Evolutionary conservation across 2,113 vertebrate genomes (phyloP).

Genomic region (Toxotes jaculatrix): DNA sequence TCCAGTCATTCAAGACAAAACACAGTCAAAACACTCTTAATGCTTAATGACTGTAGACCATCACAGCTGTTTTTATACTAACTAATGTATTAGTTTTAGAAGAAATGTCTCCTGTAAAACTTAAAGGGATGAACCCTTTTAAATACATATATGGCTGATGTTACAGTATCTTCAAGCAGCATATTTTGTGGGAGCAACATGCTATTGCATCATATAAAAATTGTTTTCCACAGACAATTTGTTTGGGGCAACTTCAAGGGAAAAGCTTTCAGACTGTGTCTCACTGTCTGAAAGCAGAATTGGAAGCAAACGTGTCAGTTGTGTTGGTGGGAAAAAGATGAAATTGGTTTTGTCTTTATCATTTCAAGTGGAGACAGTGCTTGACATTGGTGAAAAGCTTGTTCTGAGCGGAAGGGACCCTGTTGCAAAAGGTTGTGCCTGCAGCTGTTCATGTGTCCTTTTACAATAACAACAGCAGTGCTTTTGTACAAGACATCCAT

Average conservation of each 20-base stretch:
- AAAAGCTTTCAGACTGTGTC: constrained; percentile 25
- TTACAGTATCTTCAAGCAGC: background rate
- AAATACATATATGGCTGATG: background rate
- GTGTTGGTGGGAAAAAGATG: background rate
- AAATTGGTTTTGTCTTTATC: constrained; percentile 45
- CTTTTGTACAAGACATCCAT: constrained; percentile 9
- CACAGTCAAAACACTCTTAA: constrained; percentile 37
- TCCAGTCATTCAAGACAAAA: constrained; percentile 29
- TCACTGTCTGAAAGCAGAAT: constrained; percentile 23
- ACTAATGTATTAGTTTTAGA: constrained; percentile 5
- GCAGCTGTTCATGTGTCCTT: constrained; percentile 48
- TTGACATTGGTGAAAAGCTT: constrained; percentile 25
- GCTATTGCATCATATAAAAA: constrained; percentile 15
- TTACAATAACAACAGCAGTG: constrained; percentile 40
- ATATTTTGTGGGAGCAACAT: constrained; percentile 5
- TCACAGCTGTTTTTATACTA: background rate
- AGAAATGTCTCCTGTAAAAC: constrained; percentile 9
- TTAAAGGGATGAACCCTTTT: constrained; percentile 10
- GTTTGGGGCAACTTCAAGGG: constrained; percentile 4
- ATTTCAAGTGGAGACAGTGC: constrained; percentile 30
- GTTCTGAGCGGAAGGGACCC: constrained; percentile 31
- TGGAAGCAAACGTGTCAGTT: constrained; percentile 3
- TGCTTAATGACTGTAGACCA: constrained; percentile 27
- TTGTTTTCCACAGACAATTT: constrained; percentile 21
- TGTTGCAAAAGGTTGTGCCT: constrained; percentile 26